phyloP scores from a whole-genome alignment of 2,113 vertebrate species.

The Hippolais icterina region DNA sequence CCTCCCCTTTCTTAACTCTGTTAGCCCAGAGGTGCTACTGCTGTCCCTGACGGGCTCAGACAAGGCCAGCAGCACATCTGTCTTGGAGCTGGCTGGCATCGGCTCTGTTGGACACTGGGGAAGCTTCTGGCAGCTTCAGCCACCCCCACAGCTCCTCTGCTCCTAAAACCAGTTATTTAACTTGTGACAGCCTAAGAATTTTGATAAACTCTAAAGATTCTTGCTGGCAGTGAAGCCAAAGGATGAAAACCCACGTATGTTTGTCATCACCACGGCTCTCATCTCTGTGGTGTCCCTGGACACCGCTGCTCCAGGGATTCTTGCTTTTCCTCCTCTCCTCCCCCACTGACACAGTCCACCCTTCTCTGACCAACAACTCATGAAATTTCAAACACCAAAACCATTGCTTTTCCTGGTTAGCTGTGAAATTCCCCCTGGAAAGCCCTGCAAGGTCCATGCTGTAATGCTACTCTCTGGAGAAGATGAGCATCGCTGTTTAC shows the following conservation, averaged over 20 bases:
- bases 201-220: neutral
- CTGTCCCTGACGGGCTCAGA: neutral
- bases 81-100: neutral
- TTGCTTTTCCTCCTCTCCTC: fast-evolving
- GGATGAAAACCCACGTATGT: neutral
- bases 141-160: neutral
- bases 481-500: fast-evolving
- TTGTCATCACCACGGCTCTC: neutral
- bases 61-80: neutral
- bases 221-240: neutral
- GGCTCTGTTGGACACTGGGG: neutral
- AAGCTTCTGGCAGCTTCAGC: neutral
- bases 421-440: neutral
- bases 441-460: neutral
- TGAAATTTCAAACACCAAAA: neutral
- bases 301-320: neutral
- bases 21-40: neutral
- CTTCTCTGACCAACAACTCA: neutral
- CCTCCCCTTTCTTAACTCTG: neutral
- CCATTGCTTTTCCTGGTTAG: neutral
- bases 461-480: neutral
- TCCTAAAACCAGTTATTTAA: neutral
- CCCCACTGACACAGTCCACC: fast-evolving
- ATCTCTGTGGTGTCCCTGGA: neutral
- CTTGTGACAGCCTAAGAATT: neutral